Base-by-base conservation (phyloP, 2,113 vertebrate species). In the Anoura caudifer region DNA sequence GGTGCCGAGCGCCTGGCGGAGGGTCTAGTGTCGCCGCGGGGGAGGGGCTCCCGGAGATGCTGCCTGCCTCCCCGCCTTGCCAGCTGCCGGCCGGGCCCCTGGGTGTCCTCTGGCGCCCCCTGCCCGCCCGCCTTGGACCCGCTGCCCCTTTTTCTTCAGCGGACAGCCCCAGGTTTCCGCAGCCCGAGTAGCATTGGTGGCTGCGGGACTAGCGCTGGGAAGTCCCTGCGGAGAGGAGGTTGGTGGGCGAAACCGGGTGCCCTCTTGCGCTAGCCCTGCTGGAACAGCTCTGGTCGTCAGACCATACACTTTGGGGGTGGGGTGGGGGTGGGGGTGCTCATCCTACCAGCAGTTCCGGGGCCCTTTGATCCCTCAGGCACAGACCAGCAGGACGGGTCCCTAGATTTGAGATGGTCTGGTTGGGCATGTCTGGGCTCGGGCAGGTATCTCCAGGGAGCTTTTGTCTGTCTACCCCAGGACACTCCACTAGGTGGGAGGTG, bases 91-190 rank as follows among this genome's bases (percentile, higher is more conserved):
- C 96, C 77, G 33, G 95, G 96, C 77, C 95, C 97, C 96, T 89
- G 82, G 81, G 93, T 69, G 96, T 97, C 82, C 97, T 98, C 96
- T 97, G 97, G 97, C 97, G 97, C 96, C 97, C 97, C 97, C 97
- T 97, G 97, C 97, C 96, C 96, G 97, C 88, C 89, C 89, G 92
- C 79, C 90, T 31, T 43, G 73, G 94, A 95, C 94, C 97, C 91
- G 19, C 89, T 69, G 88, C 95, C 94, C 82, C 96, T 87, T 95
- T 83, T 88, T 65, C 61, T 95, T 47, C 59, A 41, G n/a, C 33
- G 43, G 84, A 90, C 94, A 97, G 15, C 54, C 95, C 89, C 38
- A 38, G 96, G 86, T 96, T 98, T 96, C 94, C 91, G 96, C 97
- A 97, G 89, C 96, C 77, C 0, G 26, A 95, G 82, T 85, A 17